Evolutionary conservation across 2,113 vertebrate genomes (phyloP).

Genomic region (Climacteris rufus): DNA sequence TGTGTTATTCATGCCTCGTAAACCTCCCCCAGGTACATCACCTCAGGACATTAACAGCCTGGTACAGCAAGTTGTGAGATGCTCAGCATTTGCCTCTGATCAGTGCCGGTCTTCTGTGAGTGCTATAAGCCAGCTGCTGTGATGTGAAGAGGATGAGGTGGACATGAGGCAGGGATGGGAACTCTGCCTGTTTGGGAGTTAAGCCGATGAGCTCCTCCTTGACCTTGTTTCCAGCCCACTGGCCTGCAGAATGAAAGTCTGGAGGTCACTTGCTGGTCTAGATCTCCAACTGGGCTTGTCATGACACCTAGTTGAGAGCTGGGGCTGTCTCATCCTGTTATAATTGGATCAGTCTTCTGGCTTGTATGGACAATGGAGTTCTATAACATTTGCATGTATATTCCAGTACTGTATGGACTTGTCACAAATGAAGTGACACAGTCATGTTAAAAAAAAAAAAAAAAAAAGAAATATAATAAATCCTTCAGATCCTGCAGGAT

Average conservation of each 20-base stretch:
- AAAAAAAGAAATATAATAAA: background rate
- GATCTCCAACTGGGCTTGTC: background rate
- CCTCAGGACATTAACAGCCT: background rate
- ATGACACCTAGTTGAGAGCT: background rate
- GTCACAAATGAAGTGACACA: conserved; percentile 5
- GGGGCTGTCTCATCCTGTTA: background rate
- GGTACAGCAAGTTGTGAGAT: background rate
- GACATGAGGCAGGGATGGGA: background rate
- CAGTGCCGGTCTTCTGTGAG: background rate
- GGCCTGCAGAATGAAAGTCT: conserved; percentile 3
- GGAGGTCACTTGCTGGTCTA: background rate
- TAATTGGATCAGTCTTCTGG: conserved; percentile 5
- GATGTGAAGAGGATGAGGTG: background rate
- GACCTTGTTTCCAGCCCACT: conserved; percentile 17
- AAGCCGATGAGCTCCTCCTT: background rate
- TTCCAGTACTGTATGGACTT: background rate
- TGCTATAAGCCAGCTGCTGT: background rate
- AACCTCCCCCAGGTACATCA: background rate
- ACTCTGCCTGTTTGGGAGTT: background rate
- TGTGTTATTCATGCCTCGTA: background rate
- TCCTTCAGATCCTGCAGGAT: background rate
- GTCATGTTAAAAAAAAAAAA: background rate
- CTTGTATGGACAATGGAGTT: background rate
- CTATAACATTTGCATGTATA: background rate
- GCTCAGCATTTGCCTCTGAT: background rate